Evolutionary conservation across 2,888 invertebrate species (phyloP).

Genomic region (Apamea epomidion): DNA sequence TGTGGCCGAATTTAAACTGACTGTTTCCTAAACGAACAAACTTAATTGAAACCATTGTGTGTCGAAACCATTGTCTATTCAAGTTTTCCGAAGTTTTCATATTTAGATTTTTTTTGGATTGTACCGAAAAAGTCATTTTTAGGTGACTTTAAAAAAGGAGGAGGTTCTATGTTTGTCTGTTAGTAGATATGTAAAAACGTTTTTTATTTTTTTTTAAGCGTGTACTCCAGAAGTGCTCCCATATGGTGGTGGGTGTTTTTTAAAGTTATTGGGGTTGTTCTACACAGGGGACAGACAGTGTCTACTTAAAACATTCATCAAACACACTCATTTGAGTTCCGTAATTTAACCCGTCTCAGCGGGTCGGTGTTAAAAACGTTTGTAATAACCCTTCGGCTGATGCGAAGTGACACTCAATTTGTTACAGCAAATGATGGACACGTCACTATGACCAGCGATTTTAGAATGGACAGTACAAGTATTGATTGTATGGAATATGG

Average conservation of each 20-base stretch:
- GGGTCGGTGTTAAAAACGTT: slow-evolving; percentile 73
- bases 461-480: not conserved
- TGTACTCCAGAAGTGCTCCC: not conserved
- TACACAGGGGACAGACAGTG: not conserved
- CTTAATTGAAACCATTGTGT: not conserved
- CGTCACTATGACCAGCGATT: slow-evolving; percentile 41
- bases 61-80: not conserved
- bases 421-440: slow-evolving; percentile 67
- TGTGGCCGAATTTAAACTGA: not conserved
- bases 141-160: not conserved
- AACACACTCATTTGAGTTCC: slow-evolving; percentile 13
- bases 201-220: not conserved
- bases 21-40: not conserved
- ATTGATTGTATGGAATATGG: not conserved
- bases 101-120: not conserved
- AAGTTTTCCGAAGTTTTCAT: not conserved
- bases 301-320: slow-evolving; percentile 29
- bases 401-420: slow-evolving; percentile 82
- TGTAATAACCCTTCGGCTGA: slow-evolving; percentile 74
- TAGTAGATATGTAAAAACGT: not conserved
- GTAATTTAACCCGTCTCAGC: slow-evolving; percentile 69
- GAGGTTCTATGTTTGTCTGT: not conserved
- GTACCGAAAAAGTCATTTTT: not conserved
- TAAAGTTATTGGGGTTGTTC: not conserved
- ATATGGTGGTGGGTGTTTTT: not conserved